A percentile compares a stretch with the other conserved stretches of the same genome.
Conservation (phyloP, 2,113 vertebrate species). For the Cottus gobio region DNA sequence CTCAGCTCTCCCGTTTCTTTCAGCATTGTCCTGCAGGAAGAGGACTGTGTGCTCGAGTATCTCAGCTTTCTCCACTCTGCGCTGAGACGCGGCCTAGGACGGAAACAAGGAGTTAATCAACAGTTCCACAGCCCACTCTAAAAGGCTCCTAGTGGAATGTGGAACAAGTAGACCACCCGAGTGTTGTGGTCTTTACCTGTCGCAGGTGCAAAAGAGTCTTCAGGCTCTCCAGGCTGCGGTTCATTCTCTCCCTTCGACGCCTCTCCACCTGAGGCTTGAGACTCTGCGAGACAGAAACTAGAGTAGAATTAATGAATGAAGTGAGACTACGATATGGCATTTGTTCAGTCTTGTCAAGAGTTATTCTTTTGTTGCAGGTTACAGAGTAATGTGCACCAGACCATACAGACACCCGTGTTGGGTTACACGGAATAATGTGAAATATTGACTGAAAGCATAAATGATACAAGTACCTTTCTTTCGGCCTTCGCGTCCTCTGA, state of each 20-base stretch:
- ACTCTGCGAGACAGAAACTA: constrained; percentile 69
- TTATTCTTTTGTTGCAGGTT: not conserved
- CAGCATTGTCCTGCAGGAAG: constrained; percentile 64
- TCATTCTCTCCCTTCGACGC: constrained; percentile 87
- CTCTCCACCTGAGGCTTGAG: constrained; percentile 88
- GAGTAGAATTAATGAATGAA: not conserved
- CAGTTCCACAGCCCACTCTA: accelerated
- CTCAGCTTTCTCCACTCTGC: constrained; percentile 89
- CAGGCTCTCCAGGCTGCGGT: constrained; percentile 86
- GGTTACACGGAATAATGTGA: no score
- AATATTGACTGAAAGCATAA: not conserved
- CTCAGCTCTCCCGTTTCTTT: not conserved
- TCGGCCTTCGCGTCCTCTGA: constrained; percentile 43
- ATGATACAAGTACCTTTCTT: constrained; percentile 59
- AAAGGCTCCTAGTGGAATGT: accelerated
- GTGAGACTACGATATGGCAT: not conserved
- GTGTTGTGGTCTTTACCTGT: constrained; percentile 76
- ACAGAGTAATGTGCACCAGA: not conserved
- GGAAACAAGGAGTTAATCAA: constrained; percentile 1
- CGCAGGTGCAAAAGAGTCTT: constrained; percentile 79
- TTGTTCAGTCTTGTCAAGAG: not conserved
- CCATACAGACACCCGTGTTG: not conserved
- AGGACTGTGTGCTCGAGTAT: constrained; percentile 86
- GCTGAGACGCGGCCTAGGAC: constrained; percentile 65
- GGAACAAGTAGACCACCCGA: not conserved